These are phyloP conservation scores for Drosophila nigritarsus DNA, from an alignment of 2,888 invertebrate species.

Conservation along the genomic window DNA sequence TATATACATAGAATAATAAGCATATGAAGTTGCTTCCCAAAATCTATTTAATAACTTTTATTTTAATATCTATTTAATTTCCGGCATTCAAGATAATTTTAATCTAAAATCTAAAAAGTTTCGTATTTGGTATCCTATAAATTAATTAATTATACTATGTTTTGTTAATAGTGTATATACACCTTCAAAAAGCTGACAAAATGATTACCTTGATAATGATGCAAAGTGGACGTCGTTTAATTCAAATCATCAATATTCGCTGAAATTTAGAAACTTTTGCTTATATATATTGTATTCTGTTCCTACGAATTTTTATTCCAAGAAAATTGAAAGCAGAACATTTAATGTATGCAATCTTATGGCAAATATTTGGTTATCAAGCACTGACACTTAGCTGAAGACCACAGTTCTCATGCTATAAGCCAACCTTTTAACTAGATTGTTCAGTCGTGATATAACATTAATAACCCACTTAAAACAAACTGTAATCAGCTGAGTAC, in stretches of 20 bases:
- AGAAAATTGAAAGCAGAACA: neutral
- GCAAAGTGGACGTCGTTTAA: neutral
- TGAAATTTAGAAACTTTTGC: neutral
- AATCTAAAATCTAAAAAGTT: neutral
- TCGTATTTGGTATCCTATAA: neutral
- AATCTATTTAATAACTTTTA: neutral
- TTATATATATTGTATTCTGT: neutral
- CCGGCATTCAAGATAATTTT: neutral
- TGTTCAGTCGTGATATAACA: neutral
- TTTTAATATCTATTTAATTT: neutral
- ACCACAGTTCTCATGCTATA: neutral
- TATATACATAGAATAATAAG: neutral
- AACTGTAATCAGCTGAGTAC: neutral
- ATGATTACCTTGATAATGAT: neutral
- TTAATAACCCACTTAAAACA: neutral
- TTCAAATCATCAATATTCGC: neutral
- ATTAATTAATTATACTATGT: neutral
- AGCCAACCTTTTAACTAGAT: neutral
- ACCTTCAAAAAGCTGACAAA: neutral
- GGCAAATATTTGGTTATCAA: neutral
- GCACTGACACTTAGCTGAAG: neutral
- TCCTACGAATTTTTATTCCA: neutral
- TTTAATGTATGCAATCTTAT: conserved; percentile 2
- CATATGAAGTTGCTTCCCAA: neutral
- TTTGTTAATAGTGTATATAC: neutral